Evolutionary conservation across 2,797 vertebrate species (phyloP), one percentile per base, ranked within the genome.

Genomic region (Ceryle rudis): DNA sequence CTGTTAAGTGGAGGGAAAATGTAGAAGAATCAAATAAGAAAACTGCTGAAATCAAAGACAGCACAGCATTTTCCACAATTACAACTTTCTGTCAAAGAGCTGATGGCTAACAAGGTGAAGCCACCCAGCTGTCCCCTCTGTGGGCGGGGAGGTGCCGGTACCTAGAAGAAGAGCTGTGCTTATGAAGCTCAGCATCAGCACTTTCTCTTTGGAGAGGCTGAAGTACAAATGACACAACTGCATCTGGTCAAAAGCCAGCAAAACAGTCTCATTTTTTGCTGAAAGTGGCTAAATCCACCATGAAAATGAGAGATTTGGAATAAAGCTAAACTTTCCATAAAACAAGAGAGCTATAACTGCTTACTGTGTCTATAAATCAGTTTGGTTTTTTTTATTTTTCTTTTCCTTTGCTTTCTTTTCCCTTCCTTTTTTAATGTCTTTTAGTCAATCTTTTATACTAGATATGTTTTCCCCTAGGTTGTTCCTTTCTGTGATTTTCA

Each of bases 61-160:
- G 25, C 18, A 2, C 6, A 41, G 51, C 13, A 26, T 0, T 70
- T 46, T 37, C 54, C 37, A 13, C 31, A 19, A 2, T 2, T 39
- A 2, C 25, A 23, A 0, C 0, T 61, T 62, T 28, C 47, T 71
- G 3, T 4, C 26, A 7, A 1, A 11, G 28, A 26, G 35, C 39
- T 78, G 83, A 2, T 3, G 23, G 29, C 17, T 17, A 20, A 16
- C 25, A 23, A 1, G 2, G 5, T 12, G 52, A 15, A 41, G 8
- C 9, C n/a, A 58, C 72, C n/a, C 51, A n/a, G 15, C 12, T 42
- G 31, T 37, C 25, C n/a, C 13, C 11, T 70, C n/a, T 20, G 29
- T 12, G 13, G 20, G 14, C 69, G 57, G 23, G 23, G 25, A 60
- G 46, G 5, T 33, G 11, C 31, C 1, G 13, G 22, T 23, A 3